Evolutionary conservation across 2,113 vertebrate species (phyloP).

Genomic region (Conger conger): DNA sequence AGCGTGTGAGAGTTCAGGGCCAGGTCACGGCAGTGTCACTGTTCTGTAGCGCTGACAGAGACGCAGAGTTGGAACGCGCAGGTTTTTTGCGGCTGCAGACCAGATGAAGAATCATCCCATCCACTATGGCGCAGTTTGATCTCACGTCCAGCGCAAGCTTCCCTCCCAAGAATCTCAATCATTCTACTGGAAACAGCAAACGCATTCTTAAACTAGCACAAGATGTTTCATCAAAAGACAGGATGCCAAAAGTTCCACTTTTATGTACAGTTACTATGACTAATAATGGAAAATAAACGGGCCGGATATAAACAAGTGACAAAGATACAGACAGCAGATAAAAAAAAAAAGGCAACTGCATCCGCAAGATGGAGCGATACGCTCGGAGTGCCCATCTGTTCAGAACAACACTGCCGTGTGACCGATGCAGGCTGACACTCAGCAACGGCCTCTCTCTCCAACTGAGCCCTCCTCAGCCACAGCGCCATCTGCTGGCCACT

Average conservation of each 20-base stretch:
- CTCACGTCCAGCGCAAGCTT: constrained; percentile 51
- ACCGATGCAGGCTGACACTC: constrained; percentile 2
- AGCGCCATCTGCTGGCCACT: constrained; percentile 62
- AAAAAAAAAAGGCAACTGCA: constrained; percentile 55
- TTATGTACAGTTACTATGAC: constrained; percentile 33
- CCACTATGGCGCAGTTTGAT: constrained; percentile 42
- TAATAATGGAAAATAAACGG: constrained; percentile 52
- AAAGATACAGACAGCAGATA: constrained; percentile 31
- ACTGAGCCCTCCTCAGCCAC: constrained; percentile 47
- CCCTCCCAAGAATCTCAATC: constrained; percentile 54
- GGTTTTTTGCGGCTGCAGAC: constrained; percentile 49
- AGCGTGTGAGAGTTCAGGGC: not conserved
- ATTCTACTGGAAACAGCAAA: constrained; percentile 45
- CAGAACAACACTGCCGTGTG: constrained; percentile 23
- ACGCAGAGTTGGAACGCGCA: constrained; percentile 24
- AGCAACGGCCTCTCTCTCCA: constrained; percentile 17
- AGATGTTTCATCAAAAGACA: constrained; percentile 46
- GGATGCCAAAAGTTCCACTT: constrained; percentile 52
- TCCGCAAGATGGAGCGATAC: constrained; percentile 36
- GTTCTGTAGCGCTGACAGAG: constrained; percentile 21
- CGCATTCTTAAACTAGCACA: not conserved
- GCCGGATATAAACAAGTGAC: constrained; percentile 36
- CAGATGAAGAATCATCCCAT: constrained; percentile 55
- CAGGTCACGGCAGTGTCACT: not conserved
- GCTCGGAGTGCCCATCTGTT: not conserved